A percentile compares a stretch with the other conserved stretches of the same genome.
Conservation (phyloP, 2,888 invertebrate genomes). For the Drosophila macrospina region DNA sequence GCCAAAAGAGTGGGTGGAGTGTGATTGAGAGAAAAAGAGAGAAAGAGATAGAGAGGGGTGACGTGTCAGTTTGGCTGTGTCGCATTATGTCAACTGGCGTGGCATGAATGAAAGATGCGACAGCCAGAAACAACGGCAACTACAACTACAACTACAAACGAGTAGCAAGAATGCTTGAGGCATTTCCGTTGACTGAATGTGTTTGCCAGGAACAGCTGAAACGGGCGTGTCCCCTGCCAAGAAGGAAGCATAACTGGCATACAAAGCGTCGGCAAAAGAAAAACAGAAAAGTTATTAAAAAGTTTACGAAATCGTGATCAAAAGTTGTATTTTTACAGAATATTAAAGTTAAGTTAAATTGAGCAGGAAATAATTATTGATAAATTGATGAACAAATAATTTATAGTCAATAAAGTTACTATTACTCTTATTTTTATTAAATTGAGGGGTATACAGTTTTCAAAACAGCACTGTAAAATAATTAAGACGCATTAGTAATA, state of each 20-base stretch:
- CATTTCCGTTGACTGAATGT: conserved; percentile 49
- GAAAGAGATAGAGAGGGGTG: conserved; percentile 7
- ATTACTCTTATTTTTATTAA: neutral
- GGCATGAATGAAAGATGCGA: conserved; percentile 73
- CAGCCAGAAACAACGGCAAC: conserved; percentile 49
- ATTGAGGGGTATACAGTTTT: neutral
- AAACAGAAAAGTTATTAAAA: conserved; percentile 18
- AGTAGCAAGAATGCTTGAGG: conserved; percentile 28
- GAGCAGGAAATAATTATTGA: too few relatives aligned
- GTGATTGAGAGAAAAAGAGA: neutral
- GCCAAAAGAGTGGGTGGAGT: conserved; percentile 11
- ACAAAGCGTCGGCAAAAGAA: conserved; percentile 36
- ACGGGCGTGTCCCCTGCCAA: conserved; percentile 32
- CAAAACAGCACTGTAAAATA: neutral
- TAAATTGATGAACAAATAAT: too few relatives aligned
- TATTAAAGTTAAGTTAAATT: too few relatives aligned
- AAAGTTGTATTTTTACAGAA: too few relatives aligned
- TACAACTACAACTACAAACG: conserved; percentile 41
- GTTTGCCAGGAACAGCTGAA: conserved; percentile 36
- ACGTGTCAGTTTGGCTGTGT: conserved; percentile 43
- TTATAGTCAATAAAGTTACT: too few relatives aligned
- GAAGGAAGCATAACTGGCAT: conserved; percentile 12
- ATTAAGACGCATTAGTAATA: neutral
- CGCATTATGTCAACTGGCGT: conserved; percentile 77
- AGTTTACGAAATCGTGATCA: conserved; percentile 8